Evolutionary conservation across 2,797 vertebrate species (phyloP), one percentile per base, ranked within the genome.

Genomic region (Bucorvus abyssinicus): DNA sequence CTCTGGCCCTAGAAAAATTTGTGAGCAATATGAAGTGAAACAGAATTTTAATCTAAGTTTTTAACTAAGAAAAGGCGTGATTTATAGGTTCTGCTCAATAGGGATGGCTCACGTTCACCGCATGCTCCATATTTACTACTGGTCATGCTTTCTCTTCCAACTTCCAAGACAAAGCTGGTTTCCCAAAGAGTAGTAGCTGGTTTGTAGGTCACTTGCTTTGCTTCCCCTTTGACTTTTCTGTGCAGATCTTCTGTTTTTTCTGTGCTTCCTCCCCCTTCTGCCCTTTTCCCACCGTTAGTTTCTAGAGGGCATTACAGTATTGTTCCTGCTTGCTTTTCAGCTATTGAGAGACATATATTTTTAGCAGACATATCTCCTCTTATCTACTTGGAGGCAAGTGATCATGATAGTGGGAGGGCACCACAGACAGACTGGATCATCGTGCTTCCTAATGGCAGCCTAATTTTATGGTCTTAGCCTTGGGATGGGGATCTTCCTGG

Each of bases 161-260:
- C n/a, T 91, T 93, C 53, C 52, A 83, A 71, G 56, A 36, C 16
- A 92, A 91, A 95, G 30, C 32, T 0, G 0, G 26, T 80, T 86
- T 61, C 32, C 53, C 52, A 52, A 84, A 91, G 67, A 63, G 47
- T 7, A 57, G 59, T 68, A 57, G 20, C 21, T 64, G 53, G 34
- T 88, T 95, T 95, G 76, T 94, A 93, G 93, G 89, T 94, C 82
- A 91, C 32, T 53, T 60, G 65, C 79, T 86, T 68, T 81, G 69
- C 57, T 83, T 81, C 79, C 57, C 49, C 80, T 89, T 94, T 94
- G 91, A 81, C 91, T 89, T 59, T 79, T 77, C 60, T 74, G 27
- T 64, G 36, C 36, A 68, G 45, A 12, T 78, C 26, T 61, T 88
- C 36, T 36, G 9, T 32, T 87, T 87, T 75, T 78, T 45, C 50